These are phyloP conservation scores for Guaruba guarouba DNA, from an alignment of 2,113 vertebrate genomes.

Conservation along the genomic window DNA sequence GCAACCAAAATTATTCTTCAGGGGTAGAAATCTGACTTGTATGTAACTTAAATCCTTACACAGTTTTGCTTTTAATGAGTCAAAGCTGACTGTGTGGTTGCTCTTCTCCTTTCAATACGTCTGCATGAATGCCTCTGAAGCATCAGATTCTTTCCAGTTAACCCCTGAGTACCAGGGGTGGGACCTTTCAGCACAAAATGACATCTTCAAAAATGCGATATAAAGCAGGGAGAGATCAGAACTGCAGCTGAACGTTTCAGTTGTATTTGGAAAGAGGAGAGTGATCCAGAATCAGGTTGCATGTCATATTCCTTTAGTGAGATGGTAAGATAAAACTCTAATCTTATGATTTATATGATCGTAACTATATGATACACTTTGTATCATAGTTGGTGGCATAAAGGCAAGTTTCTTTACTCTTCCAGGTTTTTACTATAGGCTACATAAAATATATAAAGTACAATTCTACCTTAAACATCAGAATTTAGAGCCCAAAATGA, in stretches of 20 bases:
- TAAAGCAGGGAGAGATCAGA: conserved; percentile 22
- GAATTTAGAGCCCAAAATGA: neutral
- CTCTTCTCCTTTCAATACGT: neutral
- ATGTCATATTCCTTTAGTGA: neutral
- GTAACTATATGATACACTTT: neutral
- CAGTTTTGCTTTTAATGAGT: conserved; percentile 5
- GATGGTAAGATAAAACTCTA: neutral
- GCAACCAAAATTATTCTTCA: conserved; percentile 30
- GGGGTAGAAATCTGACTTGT: conserved; percentile 32
- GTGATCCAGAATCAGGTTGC: conserved; percentile 1
- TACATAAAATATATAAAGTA: conserved; percentile 31
- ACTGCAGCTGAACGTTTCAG: neutral
- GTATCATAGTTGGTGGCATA: conserved; percentile 5
- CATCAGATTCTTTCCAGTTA: neutral
- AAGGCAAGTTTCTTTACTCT: conserved; percentile 12
- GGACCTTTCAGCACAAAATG: neutral
- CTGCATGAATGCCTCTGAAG: neutral
- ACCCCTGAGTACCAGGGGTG: neutral
- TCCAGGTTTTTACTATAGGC: neutral
- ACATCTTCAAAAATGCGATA: neutral
- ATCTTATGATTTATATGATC: neutral
- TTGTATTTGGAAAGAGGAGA: neutral
- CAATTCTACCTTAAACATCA: conserved; percentile 37
- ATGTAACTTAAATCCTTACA: neutral
- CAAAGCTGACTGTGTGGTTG: neutral